Conservation (phyloP, 2,888 invertebrate species). For the Parasteatoda lunata region DNA sequence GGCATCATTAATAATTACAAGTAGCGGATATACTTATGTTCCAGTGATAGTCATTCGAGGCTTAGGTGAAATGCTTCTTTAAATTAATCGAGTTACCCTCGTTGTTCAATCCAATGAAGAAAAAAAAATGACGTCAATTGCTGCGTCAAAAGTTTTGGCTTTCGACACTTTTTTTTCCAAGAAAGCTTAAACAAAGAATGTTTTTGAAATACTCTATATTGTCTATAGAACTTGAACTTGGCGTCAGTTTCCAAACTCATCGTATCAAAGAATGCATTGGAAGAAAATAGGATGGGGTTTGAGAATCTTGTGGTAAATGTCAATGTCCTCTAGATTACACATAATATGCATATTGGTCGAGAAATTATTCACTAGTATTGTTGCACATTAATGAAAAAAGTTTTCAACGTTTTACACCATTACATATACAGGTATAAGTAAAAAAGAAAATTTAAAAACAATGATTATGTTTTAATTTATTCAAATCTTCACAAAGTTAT, state of each 20-base stretch:
- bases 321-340: background rate
- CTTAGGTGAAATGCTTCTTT: no score
- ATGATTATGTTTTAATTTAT: no score
- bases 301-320: background rate
- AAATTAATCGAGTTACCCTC: background rate
- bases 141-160: constrained; percentile 12
- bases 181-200: constrained; percentile 21
- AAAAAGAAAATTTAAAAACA: background rate
- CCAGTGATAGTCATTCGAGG: no score
- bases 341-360: background rate
- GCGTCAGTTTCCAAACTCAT: background rate
- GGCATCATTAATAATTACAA: no score
- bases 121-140: constrained; percentile 43
- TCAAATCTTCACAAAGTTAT: no score
- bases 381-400: background rate
- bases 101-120: constrained; percentile 15
- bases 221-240: constrained; percentile 8
- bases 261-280: background rate
- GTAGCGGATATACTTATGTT: no score
- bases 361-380: background rate
- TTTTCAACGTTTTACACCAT: background rate
- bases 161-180: background rate
- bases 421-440: background rate
- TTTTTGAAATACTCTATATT: background rate
- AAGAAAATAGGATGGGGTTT: background rate